Conservation (phyloP, 1,140 invertebrate genomes). For the Latrodectus geometricus region DNA sequence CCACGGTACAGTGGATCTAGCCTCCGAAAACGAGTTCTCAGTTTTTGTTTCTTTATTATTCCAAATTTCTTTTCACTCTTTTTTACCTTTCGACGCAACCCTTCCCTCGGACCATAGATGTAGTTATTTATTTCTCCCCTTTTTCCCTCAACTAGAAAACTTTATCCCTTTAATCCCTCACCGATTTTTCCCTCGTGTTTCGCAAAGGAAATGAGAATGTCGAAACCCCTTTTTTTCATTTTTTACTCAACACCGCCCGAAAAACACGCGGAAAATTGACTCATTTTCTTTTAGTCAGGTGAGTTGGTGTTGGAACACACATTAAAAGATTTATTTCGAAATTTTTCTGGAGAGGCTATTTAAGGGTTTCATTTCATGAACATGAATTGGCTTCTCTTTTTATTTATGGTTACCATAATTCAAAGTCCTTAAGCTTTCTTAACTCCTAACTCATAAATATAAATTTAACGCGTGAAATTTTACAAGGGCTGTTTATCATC, state of each 20-base stretch:
- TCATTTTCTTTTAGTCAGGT: background rate
- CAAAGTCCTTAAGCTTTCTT: no score
- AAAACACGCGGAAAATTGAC: background rate
- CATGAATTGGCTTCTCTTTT: no score
- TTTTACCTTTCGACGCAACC: background rate
- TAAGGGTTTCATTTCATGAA: no score
- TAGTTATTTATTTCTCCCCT: no score
- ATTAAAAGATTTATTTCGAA: constrained; percentile 3
- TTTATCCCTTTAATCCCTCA: no score
- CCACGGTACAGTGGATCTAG: background rate
- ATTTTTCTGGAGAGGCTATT: background rate
- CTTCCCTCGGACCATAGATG: background rate
- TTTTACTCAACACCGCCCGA: background rate
- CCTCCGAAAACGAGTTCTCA: constrained; percentile 9
- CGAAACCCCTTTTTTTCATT: background rate
- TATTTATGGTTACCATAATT: no score
- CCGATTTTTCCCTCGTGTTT: background rate
- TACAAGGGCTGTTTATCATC: no score
- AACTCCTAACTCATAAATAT: no score
- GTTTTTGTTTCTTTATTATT: background rate
- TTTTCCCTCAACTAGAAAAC: no score
- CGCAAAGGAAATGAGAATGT: background rate
- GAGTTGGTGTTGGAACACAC: background rate
- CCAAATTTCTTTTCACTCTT: background rate
- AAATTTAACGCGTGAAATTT: no score